Conservation (phyloP, 92 coral and sea anemone species). For the Scolanthus callimorphus region DNA sequence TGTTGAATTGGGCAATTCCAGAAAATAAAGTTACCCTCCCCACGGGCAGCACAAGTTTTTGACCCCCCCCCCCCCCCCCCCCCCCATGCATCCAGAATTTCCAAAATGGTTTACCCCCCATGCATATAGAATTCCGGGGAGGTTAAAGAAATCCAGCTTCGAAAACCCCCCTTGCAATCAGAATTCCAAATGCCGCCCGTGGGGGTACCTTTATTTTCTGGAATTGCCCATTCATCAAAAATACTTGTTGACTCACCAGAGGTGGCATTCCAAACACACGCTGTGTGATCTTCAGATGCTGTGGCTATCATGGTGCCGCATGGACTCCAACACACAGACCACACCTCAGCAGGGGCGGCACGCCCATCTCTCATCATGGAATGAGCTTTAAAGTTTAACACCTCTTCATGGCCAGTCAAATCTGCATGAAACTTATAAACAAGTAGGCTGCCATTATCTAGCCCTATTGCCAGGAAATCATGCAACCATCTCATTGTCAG, state of each 20-base stretch:
- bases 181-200: too few relatives aligned
- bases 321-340: constrained; percentile 94
- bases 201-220: too few relatives aligned
- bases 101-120: too few relatives aligned
- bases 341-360: constrained; percentile 59
- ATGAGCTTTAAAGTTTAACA: constrained; percentile 65
- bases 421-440: constrained; percentile 37
- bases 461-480: constrained; percentile 58
- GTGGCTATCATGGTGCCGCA: constrained; percentile 81
- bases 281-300: constrained; percentile 86
- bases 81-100: too few relatives aligned
- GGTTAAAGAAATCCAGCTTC: too few relatives aligned
- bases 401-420: constrained; percentile 34
- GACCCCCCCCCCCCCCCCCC: too few relatives aligned
- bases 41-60: too few relatives aligned
- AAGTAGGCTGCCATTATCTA: constrained; percentile 65
- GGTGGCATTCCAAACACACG: constrained; percentile 61
- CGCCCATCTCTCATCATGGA: constrained; percentile 23
- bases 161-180: too few relatives aligned
- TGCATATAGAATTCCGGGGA: too few relatives aligned
- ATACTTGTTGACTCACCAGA: constrained; percentile 56
- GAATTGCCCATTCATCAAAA: too few relatives aligned
- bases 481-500: constrained; percentile 70
- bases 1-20: too few relatives aligned
- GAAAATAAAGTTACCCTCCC: too few relatives aligned